Evolutionary conservation across 2,888 invertebrate genomes (phyloP), one percentile per base, ranked within the genome.

Genomic region (Branchipolynoe longqiensis): DNA sequence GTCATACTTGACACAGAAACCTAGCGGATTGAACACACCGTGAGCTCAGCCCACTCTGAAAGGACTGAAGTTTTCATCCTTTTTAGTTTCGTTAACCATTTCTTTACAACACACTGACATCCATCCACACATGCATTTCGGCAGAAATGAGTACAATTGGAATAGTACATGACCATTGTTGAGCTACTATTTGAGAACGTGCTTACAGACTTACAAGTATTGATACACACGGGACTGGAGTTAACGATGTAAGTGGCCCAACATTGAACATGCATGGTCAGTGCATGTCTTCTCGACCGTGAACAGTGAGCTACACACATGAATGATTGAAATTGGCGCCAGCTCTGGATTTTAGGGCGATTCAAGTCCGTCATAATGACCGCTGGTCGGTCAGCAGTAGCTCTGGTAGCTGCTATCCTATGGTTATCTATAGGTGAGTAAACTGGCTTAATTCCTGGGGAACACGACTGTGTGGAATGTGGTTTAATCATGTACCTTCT

Each of bases 1-100:
- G 64, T 83, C 64, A 64, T 36, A 41, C n/a, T 38, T 83, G 83
- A 83, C 83, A 64, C 31, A 83, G 83, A 59, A 48, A 64, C 78
- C 78, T 78, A 48, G 48, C 78, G 48, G n/a, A 48, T 78, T 48
- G 18, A 78, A 1, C 4, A 22, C 1, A 0, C 22, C 6, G 14
- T 25, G 28, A 8, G 54, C 12, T 14, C 25, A 3, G 28, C 48
- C 78, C 78, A 41, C 48, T 48, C 25, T 48, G 28, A 48, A 25
- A 48, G 14, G 78, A 48, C 48, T 41, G 78, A 41, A 0, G 25
- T 48, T n/a, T 78, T 48, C 48, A n/a, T 78, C 41, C 4, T 6
- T 12, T 78, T 25, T 78, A 28, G 25, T 78, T 78, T 78, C 78
- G 78, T 78, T 14, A 78, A 25, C n/a, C n/a, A 1, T 31, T 41